phyloP scores from a whole-genome alignment of 2,888 invertebrate genomes.

The Campopleginae sp. region DNA sequence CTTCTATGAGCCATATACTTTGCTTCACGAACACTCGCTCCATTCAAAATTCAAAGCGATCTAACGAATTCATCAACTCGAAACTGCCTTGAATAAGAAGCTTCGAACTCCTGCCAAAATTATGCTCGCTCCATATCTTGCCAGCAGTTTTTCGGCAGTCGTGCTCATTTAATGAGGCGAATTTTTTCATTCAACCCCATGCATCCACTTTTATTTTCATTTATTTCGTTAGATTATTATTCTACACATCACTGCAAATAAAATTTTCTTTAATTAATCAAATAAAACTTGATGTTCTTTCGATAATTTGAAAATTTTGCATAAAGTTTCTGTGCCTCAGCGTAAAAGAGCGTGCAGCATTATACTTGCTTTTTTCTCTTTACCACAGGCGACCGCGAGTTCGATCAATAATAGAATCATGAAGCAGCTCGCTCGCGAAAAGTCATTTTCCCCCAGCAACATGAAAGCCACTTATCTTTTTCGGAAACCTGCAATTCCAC shows the following conservation, averaged over 20 bases:
- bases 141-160: background rate
- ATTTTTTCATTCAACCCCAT: constrained; percentile 12
- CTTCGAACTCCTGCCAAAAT: background rate
- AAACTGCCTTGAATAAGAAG: background rate
- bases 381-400: background rate
- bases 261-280: too few relatives aligned
- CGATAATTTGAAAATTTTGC: background rate
- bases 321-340: background rate
- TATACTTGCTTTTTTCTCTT: background rate
- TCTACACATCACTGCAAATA: constrained; percentile 33
- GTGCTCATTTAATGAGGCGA: background rate
- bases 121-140: background rate
- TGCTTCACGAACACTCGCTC: background rate
- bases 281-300: too few relatives aligned
- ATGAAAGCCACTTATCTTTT: constrained; percentile 17
- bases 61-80: background rate
- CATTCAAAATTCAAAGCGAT: background rate
- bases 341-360: constrained; percentile 4
- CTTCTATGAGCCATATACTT: background rate
- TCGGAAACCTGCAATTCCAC: background rate
- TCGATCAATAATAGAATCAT: constrained; percentile 16
- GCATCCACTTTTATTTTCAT: background rate
- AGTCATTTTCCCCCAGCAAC: constrained; percentile 6
- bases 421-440: background rate
- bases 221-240: constrained; percentile 36